Percentiles rank a stretch among this genome's conserved stretches.
phyloP scores from a whole-genome alignment of 2,888 invertebrate species.

The Nemotelus nigrinus region DNA sequence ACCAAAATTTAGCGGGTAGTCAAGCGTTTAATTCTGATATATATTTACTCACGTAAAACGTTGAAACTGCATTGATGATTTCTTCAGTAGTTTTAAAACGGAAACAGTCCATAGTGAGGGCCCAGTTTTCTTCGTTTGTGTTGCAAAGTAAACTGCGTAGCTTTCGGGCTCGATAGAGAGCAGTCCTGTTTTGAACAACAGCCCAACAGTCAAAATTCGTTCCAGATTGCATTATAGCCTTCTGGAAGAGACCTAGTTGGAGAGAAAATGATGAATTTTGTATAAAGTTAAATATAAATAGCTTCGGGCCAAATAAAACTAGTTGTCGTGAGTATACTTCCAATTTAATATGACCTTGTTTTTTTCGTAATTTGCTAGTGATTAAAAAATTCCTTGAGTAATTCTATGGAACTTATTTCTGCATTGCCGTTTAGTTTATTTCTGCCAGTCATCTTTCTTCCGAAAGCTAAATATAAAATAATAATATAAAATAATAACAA shows the following conservation, averaged over 20 bases:
- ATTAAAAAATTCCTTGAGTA: too few species aligned
- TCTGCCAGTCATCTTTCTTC: too few species aligned
- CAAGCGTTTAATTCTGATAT: not conserved
- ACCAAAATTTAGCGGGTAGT: not conserved
- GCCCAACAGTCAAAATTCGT: conserved; percentile 72
- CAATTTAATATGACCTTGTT: too few species aligned
- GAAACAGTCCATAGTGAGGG: conserved; percentile 69
- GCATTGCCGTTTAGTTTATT: too few species aligned
- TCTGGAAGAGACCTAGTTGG: conserved; percentile 71
- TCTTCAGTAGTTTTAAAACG: conserved; percentile 68
- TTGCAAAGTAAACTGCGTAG: conserved; percentile 70
- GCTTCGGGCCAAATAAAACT: too few species aligned
- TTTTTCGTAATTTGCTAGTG: too few species aligned
- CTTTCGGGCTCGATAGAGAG: conserved; percentile 67
- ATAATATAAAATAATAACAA: too few species aligned
- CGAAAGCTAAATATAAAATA: too few species aligned
- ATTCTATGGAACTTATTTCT: too few species aligned
- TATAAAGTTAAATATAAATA: not conserved
- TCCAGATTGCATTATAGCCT: conserved; percentile 76
- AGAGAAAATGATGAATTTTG: not conserved
- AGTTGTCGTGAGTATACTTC: too few species aligned
- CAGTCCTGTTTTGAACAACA: conserved; percentile 67
- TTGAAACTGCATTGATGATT: conserved; percentile 66
- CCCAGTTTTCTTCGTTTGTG: conserved; percentile 63
- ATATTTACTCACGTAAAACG: conserved; percentile 19